Evolutionary conservation across 2,888 invertebrate species (phyloP), one percentile per base, ranked within the genome.

Genomic region (Gymnoscelis rufifasciata): DNA sequence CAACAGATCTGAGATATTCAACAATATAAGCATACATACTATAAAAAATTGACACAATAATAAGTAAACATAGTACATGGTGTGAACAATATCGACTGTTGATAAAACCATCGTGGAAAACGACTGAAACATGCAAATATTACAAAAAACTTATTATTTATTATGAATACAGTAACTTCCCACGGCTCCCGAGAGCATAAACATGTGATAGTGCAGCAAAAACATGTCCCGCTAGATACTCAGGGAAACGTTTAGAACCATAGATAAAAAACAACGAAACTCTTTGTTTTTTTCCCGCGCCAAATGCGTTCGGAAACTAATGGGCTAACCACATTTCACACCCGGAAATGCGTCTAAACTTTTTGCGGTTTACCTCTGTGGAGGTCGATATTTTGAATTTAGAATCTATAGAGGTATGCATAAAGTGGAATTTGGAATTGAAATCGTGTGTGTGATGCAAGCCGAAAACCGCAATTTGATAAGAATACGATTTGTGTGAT

Each of bases 271-370:
- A 19, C 47, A 52, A 64, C 59, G 54, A 64, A 66, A 63, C 61
- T 57, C 64, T 62, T 64, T 69, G 68, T 63, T 62, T 62, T 62
- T 68, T 71, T 68, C 31, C 36, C 51, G 39, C 59, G 60, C 71
- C 72, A 74, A 79, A 80, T 74, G 75, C 74, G 70, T 69, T 69
- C 65, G 58, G 60, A 68, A 73, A 74, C 75, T 74, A 83, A 82
- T 77, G 79, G 70, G 69, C 62, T 71, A 62, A 68, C 73, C 81
- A 80, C 78, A 83, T 82, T 83, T 84, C 75, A 83, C 81, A 80
- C 80, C 81, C 79, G 84, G 80, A 82, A 84, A 83, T 65, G 72
- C 68, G 69, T 74, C 69, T 52, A 66, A 70, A 68, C 62, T 78
- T 80, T 83, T 83, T 78, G 70, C 66, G 60, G 56, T 54, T 47